phyloP scores from a whole-genome alignment of 2,113 vertebrate genomes.

The Otolemur garnettii region DNA sequence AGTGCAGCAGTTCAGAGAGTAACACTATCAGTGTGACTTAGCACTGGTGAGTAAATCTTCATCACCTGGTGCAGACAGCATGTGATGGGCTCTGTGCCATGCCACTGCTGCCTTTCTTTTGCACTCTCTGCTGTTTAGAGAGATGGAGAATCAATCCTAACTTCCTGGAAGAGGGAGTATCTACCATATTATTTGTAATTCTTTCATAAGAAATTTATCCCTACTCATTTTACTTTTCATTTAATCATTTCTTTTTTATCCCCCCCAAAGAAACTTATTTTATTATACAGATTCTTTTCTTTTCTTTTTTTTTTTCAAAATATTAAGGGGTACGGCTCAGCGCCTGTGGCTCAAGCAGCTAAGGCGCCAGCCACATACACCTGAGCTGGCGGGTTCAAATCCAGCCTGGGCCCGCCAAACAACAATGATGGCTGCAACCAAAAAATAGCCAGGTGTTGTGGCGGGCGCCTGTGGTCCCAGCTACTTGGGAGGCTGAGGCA shows the following conservation, averaged over 20 bases:
- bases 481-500: too few species aligned
- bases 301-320: too few species aligned
- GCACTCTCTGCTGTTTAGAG: rapidly evolving
- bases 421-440: too few species aligned
- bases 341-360: too few species aligned
- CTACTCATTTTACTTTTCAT: not conserved
- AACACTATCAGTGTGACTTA: rapidly evolving
- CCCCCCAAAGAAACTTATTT: too few species aligned
- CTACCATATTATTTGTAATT: not conserved
- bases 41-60: rapidly evolving
- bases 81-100: rapidly evolving
- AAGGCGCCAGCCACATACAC: too few species aligned
- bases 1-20: not conserved
- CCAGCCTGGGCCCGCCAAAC: too few species aligned
- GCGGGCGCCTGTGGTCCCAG: too few species aligned
- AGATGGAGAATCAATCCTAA: rapidly evolving
- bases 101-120: rapidly evolving
- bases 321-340: too few species aligned
- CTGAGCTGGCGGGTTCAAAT: too few species aligned
- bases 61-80: rapidly evolving
- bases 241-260: not conserved
- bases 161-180: rapidly evolving
- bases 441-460: too few species aligned
- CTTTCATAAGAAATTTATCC: not conserved
- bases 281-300: too few species aligned